Base-by-base conservation (phyloP, 2,113 vertebrate genomes). In the Neomonachus schauinslandi region DNA sequence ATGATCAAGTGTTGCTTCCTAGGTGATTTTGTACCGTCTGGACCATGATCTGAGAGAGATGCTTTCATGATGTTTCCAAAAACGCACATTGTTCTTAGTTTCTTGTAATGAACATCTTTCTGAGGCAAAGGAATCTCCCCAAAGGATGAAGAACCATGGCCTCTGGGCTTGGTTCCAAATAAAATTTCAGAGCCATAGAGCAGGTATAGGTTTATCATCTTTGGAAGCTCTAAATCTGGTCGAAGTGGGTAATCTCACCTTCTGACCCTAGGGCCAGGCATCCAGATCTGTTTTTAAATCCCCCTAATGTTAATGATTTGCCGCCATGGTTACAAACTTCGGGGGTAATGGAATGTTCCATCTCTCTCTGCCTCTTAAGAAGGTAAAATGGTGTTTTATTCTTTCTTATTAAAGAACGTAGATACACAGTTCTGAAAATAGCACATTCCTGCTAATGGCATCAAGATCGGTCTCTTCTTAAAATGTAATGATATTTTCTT, bases 401-500 rank as follows among this genome's bases (percentile, higher is more conserved):
- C 10, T 85, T 22, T 84, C 46, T 59, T 94, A 90, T 88, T 97
- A 88, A 94, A 74, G 57, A 94, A 93, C 5, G 53, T 95, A 95
- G 69, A 77, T 31, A 46, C 10, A 82, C 11, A 95, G 31, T 65
- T 97, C 63, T 92, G 63, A 97, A 97, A 95, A 95, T 55, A 97
- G 74, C 24, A 59, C 55, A 69, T 97, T 69, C 95, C 51, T 91
- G 53, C 42, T 95, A 82, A 86, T 95, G 84, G 55, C 76, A 79
- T 87, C 22, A 59, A 83, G 74, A 61, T 12, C 63, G 46, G 33
- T 96, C 53, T 95, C 76, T 93, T 95, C 83, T 95, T 88, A 94
- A 96, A 96, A 95, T 65, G 22, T 85, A 94, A 85, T 97, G 82
- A 33, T 96, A 81, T 74, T 93, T 97, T 96, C 59, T 91, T 92